Conservation (phyloP, 2,113 vertebrate genomes). For the Variabilichromis moorii region DNA sequence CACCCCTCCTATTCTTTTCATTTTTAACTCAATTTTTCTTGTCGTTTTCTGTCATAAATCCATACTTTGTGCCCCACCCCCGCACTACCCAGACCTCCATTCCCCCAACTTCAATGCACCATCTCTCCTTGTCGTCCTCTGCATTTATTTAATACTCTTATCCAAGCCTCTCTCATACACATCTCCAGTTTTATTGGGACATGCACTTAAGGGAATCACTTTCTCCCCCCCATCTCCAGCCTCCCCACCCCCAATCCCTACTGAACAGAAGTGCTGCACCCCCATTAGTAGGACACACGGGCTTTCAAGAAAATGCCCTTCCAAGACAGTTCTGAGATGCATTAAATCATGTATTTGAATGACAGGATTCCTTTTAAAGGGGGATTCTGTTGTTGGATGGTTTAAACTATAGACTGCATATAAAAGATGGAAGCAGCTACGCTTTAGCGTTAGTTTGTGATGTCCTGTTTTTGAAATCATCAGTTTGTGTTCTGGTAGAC, state of each 20-base stretch:
- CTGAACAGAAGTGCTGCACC: neutral
- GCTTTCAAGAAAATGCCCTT: neutral
- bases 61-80: neutral
- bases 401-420: neutral
- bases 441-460: neutral
- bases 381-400: neutral
- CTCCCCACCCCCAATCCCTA: neutral
- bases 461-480: neutral
- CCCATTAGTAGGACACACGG: neutral
- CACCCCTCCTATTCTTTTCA: neutral
- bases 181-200: slow-evolving; percentile 5
- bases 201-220: slow-evolving; percentile 36
- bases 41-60: neutral
- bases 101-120: neutral
- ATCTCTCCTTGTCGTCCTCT: neutral
- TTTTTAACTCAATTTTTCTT: neutral
- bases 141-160: neutral
- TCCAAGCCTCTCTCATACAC: neutral
- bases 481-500: neutral
- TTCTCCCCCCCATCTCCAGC: neutral
- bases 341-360: neutral
- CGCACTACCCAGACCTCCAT: neutral
- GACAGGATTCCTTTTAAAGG: neutral
- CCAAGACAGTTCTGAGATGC: neutral
- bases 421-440: neutral